A percentile compares a stretch with the other conserved stretches of the same genome.
These are phyloP conservation scores for Zosterops pallidus DNA, from an alignment of 2,113 vertebrate species.

Conservation along the genomic window DNA sequence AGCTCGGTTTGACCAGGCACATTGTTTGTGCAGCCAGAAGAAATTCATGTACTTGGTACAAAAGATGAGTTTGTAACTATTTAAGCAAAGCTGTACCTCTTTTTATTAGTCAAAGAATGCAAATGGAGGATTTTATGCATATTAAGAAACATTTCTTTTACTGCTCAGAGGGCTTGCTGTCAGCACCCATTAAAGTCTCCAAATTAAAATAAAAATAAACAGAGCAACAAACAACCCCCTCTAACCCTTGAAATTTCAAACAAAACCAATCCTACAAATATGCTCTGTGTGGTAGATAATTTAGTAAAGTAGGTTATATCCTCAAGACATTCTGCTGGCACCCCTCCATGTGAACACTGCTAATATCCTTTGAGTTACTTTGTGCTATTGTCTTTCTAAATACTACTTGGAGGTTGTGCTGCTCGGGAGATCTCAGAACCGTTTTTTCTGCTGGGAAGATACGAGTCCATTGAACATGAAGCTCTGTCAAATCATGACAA, in stretches of 20 bases:
- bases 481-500: background rate
- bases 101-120: background rate
- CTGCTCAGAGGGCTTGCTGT: background rate
- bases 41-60: background rate
- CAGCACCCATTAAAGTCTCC: background rate
- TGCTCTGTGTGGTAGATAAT: background rate
- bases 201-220: background rate
- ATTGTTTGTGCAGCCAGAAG: background rate
- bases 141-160: background rate
- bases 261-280: background rate
- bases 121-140: background rate
- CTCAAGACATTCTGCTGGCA: background rate
- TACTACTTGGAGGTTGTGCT: background rate
- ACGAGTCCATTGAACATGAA: background rate
- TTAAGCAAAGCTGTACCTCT: slow-evolving; percentile 15
- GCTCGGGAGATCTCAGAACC: background rate
- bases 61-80: background rate
- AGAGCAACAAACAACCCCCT: background rate
- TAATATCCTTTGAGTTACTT: background rate
- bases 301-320: background rate
- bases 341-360: background rate
- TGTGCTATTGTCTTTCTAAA: background rate
- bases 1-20: background rate
- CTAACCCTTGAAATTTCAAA: background rate
- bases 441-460: background rate